Percentiles rank a stretch among this genome's conserved stretches.
Evolutionary conservation across 1,140 invertebrate genomes (phyloP).

Genomic region (Brachionus paranguensis): DNA sequence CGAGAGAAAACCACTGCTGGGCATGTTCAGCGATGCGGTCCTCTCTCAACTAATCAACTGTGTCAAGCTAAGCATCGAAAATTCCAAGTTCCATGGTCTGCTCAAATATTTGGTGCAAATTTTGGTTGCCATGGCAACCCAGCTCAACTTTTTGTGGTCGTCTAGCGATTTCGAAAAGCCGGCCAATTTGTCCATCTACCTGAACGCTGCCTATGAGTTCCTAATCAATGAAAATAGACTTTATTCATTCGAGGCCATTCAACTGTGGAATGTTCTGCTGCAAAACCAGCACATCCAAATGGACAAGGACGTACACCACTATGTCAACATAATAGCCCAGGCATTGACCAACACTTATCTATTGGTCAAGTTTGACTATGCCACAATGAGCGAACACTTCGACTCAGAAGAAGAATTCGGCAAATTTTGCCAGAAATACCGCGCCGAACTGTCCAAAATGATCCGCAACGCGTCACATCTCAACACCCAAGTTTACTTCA

Average conservation of each 20-base stretch:
- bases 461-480: not conserved
- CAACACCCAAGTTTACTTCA: not conserved
- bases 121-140: conserved; percentile 3
- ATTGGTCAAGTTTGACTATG: not conserved
- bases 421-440: conserved; percentile 24
- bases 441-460: conserved; percentile 1
- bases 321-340: not conserved
- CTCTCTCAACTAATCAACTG: conserved; percentile 16
- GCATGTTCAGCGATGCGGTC: conserved; percentile 22
- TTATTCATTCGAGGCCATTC: conserved; percentile 3
- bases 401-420: conserved; percentile 19
- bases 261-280: conserved; percentile 19
- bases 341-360: conserved; percentile 2
- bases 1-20: not conserved
- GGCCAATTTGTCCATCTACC: not conserved
- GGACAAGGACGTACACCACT: not conserved
- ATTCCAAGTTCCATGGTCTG: not conserved
- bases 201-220: conserved; percentile 5
- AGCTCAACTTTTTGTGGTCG: conserved; percentile 1
- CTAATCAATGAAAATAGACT: conserved; percentile 5
- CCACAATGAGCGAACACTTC: not conserved
- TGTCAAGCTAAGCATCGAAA: conserved; percentile 19
- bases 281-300: not conserved
- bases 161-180: not conserved
- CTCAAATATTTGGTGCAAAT: conserved; percentile 11